Evolutionary conservation across 2,888 invertebrate genomes (phyloP).

Genomic region (Tipula helvola): DNA sequence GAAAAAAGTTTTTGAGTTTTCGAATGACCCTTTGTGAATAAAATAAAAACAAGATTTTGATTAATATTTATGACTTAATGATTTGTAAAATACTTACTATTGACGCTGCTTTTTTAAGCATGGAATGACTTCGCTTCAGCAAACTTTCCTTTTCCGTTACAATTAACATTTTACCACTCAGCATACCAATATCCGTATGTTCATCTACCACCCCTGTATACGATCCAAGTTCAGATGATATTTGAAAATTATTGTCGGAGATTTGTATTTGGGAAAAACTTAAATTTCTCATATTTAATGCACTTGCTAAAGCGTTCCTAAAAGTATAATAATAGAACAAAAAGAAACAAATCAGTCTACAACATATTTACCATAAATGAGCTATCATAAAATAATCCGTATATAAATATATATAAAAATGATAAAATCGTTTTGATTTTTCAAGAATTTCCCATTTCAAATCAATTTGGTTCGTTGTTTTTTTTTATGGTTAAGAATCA

Average conservation of each 20-base stretch:
- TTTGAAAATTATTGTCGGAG: conserved; percentile 31
- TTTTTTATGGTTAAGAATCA: neutral
- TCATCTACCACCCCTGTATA: conserved; percentile 29
- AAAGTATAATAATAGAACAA: conserved; percentile 20
- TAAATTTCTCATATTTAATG: conserved; percentile 51
- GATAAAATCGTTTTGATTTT: neutral
- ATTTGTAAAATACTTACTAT: conserved; percentile 25
- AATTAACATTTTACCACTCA: conserved; percentile 33
- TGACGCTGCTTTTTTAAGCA: conserved; percentile 34
- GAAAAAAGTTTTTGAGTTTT: conserved; percentile 32
- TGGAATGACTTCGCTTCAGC: conserved; percentile 13
- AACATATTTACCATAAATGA: neutral
- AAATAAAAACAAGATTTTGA: neutral
- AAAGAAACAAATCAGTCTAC: neutral
- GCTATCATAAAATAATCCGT: neutral
- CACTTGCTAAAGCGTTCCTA: conserved; percentile 50
- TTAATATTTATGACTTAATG: too few relatives aligned
- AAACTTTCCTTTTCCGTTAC: conserved; percentile 26
- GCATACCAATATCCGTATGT: conserved; percentile 32
- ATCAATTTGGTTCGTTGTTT: neutral
- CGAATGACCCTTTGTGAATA: conserved; percentile 26
- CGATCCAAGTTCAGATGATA: conserved; percentile 30
- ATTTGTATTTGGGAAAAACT: conserved; percentile 33
- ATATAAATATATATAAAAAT: neutral
- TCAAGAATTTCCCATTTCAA: neutral